These are phyloP conservation scores for Halcyon leucocephala DNA, from an alignment of 2,797 vertebrate species.

Conservation along the genomic window DNA sequence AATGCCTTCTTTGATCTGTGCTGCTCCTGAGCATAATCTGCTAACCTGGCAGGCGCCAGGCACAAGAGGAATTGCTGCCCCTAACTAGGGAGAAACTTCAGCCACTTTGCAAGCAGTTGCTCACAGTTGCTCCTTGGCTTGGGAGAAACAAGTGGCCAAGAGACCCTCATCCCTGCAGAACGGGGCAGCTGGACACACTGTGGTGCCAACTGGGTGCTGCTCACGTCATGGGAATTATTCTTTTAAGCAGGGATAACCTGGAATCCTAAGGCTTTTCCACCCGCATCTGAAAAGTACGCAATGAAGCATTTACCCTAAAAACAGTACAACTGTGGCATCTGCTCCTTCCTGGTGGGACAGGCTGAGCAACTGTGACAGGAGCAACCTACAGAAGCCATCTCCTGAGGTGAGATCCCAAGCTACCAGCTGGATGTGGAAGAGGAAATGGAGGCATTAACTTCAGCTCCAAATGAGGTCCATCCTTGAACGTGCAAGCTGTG, in stretches of 20 bases:
- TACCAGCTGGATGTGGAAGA: background rate
- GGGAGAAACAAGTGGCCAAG: background rate
- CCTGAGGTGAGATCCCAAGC: background rate
- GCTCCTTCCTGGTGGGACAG: background rate
- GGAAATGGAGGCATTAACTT: background rate
- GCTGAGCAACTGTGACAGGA: background rate
- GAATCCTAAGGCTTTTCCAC: background rate
- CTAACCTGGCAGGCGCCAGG: conserved; percentile 48
- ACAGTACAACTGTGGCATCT: background rate
- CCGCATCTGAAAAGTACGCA: background rate
- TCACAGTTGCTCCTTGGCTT: background rate
- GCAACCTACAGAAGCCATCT: background rate
- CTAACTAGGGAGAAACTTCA: background rate
- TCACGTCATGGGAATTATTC: background rate
- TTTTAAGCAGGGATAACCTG: conserved; percentile 28
- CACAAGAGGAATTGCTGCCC: background rate
- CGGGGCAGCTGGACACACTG: background rate
- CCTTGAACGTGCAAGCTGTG: background rate
- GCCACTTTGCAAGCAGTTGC: background rate
- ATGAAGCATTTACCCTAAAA: background rate
- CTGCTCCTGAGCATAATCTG: conserved; percentile 30
- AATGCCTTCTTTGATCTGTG: conserved; percentile 42
- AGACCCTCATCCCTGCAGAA: background rate
- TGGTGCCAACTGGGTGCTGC: background rate
- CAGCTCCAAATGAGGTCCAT: background rate